phyloP scores from a whole-genome alignment of 2,888 invertebrate species.

The Dysmachus trigonus region DNA sequence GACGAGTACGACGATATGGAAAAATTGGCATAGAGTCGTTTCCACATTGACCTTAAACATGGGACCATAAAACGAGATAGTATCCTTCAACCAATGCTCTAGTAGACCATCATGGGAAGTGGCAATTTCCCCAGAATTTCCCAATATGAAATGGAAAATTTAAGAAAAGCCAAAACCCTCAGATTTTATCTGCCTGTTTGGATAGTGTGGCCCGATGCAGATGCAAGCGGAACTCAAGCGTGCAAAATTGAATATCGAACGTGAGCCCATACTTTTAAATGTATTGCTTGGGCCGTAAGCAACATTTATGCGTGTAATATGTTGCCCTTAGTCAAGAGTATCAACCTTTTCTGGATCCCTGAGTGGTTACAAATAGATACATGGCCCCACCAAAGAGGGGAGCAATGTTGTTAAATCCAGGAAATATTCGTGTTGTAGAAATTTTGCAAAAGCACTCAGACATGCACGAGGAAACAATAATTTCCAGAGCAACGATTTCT shows the following conservation, averaged over 20 bases:
- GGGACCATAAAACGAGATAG: neutral
- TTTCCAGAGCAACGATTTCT: neutral
- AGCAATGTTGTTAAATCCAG: constrained; percentile 2
- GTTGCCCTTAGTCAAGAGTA: neutral
- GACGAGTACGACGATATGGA: neutral
- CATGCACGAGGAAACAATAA: constrained; percentile 12
- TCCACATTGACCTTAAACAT: neutral
- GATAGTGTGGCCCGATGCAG: neutral
- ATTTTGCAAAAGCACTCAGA: constrained; percentile 7
- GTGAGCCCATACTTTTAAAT: neutral
- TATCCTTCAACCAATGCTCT: neutral
- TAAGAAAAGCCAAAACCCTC: neutral
- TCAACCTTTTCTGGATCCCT: neutral
- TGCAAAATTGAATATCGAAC: neutral
- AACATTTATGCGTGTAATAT: neutral
- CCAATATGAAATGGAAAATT: neutral
- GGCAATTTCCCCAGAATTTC: neutral
- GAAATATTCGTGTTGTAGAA: neutral
- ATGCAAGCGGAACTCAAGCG: neutral
- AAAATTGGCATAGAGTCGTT: neutral
- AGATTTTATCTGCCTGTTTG: neutral
- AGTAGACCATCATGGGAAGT: neutral
- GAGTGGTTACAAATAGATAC: neutral
- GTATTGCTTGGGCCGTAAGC: neutral
- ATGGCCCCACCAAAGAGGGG: neutral